Evolutionary conservation across 1,140 invertebrate genomes (phyloP), one percentile per base, ranked within the genome.

Genomic region (Brachionus koreanus): DNA sequence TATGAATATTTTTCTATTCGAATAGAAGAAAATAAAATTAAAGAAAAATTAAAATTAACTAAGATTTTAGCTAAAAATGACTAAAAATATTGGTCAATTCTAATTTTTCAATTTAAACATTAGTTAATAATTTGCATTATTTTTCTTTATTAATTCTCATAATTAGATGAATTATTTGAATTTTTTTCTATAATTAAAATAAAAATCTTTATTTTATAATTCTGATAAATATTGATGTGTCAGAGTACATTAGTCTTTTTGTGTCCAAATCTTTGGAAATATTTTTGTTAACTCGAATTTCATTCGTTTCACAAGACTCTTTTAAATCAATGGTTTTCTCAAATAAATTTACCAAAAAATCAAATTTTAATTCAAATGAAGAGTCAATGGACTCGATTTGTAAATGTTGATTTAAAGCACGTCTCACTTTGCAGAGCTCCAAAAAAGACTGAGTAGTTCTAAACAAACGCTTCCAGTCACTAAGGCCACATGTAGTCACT

Each of bases 241-340:
- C 29, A 85, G 87, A 87, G 69, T 88, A 89, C 5, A 85, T 86
- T 43, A 86, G 83, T 81, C 89, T 89, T 84, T 87, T 88, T 89
- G 69, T 5, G 83, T 37, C 82, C 7, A 74, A 72, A 3, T 52
- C 74, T 43, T 23, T 39, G 57, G 49, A 81, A 61, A 83, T 43
- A 16, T 16, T 19, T 39, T 49, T 12, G 29, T 25, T 69, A 33
- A 61, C 85, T 92, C 89, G 57, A 92, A 86, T 43, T 90, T 87
- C 16, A 90, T 90, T n/a, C 92, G 89, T 49, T 86, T 86, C 43
- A 61, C 29, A 61, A 57, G 83, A 83, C 13, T 85, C 81, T 5
- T 84, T 83, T 37, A 79, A 43, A 43, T 79, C 13, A 12, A 79
- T 65, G 12, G 61, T 65, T 16, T 23, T 19, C 16, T 79, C 76